Conservation (phyloP, 2,797 vertebrate species). For the Sylvilagus floridanus region DNA sequence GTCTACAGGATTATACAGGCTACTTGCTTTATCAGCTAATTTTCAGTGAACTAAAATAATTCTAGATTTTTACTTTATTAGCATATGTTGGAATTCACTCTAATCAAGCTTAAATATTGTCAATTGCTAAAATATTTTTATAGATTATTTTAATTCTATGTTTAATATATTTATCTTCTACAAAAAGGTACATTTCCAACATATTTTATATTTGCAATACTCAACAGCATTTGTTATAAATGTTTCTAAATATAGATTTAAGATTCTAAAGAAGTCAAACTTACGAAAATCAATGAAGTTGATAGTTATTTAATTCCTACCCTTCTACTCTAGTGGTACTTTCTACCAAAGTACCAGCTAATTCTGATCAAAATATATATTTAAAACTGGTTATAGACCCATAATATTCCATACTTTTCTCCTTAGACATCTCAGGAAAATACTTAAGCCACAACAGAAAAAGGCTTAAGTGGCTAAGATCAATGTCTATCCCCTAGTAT, state of each 20-base stretch:
- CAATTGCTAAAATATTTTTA: conserved; percentile 37
- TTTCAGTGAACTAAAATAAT: conserved; percentile 61
- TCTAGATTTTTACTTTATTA: conserved; percentile 58
- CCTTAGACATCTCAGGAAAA: conserved; percentile 16
- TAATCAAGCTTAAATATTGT: conserved; percentile 38
- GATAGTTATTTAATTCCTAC: conserved; percentile 6
- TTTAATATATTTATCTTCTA: conserved; percentile 44
- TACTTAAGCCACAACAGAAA: background rate
- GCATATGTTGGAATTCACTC: conserved; percentile 51
- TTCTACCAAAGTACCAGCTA: background rate
- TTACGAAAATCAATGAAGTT: background rate
- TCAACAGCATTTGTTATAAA: background rate
- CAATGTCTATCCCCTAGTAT: background rate
- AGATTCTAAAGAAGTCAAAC: conserved; percentile 1
- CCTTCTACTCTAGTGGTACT: background rate
- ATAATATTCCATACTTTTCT: conserved; percentile 32
- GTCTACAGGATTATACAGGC: conserved; percentile 1
- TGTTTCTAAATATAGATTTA: background rate
- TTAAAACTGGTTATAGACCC: background rate
- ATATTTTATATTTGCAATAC: background rate
- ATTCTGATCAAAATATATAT: conserved; percentile 1
- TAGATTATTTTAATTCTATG: background rate
- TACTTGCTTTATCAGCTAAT: background rate
- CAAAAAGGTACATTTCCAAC: conserved; percentile 24
- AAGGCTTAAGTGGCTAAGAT: background rate